These are phyloP conservation scores for Leptinotarsa juncta DNA, from an alignment of 2,888 invertebrate genomes.

Conservation along the genomic window DNA sequence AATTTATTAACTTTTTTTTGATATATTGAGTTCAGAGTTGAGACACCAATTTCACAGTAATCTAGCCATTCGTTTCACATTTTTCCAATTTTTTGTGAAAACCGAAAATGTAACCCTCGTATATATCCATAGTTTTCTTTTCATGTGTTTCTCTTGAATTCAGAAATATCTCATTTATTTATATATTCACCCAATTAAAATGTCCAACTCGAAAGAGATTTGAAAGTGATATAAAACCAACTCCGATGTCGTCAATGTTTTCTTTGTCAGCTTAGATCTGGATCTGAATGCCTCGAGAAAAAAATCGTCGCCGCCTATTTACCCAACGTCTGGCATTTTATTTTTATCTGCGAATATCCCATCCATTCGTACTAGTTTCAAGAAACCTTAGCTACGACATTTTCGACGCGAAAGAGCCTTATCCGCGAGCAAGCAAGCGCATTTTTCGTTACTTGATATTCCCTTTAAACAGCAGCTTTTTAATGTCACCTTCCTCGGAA, in stretches of 20 bases:
- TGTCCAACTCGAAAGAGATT: neutral
- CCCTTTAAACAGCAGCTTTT: constrained; percentile 33
- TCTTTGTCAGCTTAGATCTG: constrained; percentile 2
- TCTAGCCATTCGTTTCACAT: no score
- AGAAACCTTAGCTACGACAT: constrained; percentile 25
- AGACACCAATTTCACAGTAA: no score
- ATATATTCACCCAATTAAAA: neutral
- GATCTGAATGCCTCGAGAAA: neutral
- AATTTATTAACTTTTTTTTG: no score
- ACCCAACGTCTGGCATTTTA: constrained; percentile 12
- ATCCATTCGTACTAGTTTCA: constrained; percentile 13
- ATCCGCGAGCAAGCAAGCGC: constrained; percentile 26
- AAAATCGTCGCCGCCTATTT: constrained; percentile 8
- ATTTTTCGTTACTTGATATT: constrained; percentile 37
- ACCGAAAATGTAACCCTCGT: no score
- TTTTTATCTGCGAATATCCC: constrained; percentile 12
- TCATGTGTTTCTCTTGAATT: neutral
- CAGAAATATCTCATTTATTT: neutral
- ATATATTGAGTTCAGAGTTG: no score
- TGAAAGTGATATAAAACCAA: neutral
- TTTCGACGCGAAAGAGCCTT: constrained; percentile 21
- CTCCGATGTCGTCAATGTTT: neutral
- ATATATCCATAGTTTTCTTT: neutral
- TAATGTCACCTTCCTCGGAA: constrained; percentile 36
- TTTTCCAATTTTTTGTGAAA: no score